These are phyloP conservation scores for Elanus axillaris DNA, from an alignment of 2,113 vertebrate species.

Conservation along the genomic window DNA sequence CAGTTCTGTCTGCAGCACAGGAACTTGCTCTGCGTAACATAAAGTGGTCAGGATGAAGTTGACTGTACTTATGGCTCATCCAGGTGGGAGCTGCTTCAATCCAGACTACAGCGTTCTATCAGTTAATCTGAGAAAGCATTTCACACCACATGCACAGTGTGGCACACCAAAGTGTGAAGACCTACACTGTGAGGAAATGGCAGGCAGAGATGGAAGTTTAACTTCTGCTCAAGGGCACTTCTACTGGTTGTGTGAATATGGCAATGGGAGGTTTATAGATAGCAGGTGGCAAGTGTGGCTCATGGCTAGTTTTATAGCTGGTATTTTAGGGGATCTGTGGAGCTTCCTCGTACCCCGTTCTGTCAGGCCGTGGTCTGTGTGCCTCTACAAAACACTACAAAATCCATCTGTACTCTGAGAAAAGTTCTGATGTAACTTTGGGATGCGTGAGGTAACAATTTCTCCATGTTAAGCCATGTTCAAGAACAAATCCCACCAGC, in stretches of 20 bases:
- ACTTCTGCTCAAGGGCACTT: not conserved
- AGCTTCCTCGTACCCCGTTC: rapidly evolving
- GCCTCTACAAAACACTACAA: not conserved
- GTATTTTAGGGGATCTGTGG: not conserved
- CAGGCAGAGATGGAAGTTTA: not conserved
- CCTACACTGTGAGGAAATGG: not conserved
- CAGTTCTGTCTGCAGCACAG: not conserved
- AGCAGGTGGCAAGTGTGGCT: not conserved
- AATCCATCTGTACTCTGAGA: not conserved
- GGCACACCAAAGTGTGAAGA: not conserved
- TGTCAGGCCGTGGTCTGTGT: not conserved
- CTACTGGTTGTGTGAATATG: not conserved
- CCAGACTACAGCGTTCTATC: not conserved
- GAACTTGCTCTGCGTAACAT: not conserved
- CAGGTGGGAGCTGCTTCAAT: not conserved
- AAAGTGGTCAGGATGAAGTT: not conserved
- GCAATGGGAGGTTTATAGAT: not conserved
- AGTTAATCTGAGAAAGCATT: not conserved
- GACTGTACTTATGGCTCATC: not conserved
- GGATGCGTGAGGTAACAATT: not conserved
- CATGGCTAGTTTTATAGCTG: not conserved
- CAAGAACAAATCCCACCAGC: not conserved
- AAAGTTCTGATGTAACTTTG: not conserved
- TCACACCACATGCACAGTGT: rapidly evolving
- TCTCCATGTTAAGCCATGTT: not conserved